Evolutionary conservation across 2,113 vertebrate genomes (phyloP), one percentile per base, ranked within the genome.

Genomic region (Spilogale gracilis): DNA sequence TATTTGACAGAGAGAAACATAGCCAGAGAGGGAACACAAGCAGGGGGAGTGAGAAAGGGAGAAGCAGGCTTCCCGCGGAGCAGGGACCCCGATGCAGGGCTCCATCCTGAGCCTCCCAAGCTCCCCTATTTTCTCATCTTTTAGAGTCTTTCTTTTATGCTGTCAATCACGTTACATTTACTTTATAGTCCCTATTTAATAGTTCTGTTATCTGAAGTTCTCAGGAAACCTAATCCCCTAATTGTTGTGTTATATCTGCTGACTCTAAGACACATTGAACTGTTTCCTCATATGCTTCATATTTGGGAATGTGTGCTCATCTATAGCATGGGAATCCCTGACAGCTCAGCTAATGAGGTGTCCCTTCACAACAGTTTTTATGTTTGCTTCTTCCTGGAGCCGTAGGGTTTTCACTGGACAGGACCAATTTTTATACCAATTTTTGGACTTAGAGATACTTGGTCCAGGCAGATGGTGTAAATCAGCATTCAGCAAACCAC

Each of bases 91-190:
- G 38, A 38, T 38, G 38, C 38, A 38, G 38, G 38, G 38, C 38
- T 38, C 38, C 38, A 38, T 38, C 38, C 38, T 38, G 38, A 38
- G 38, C 38, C 38, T 38, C 38, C 38, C 38, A 38, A 38, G 38
- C 38, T 38, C 38, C 38, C 38, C 38, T 82, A 63, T 85, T 88
- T 84, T 96, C 56, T 84, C 50, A 32, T 73, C n/a, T 25, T 63
- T 91, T 88, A 84, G n/a, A 73, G 54, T 79, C n/a, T 81, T 74
- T 89, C 60, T 58, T 79, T 74, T 92, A 52, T 67, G 32, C 27
- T 14, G 14, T 92, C 65, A 85, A 43, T 69, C 58, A n/a, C n/a
- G 56, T 82, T 48, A 12, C 50, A 23, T 85, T 87, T 94, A 91
- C 60, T 74, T 63, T 50, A 30, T 13, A 65, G 69, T 21, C 3